phyloP scores from a whole-genome alignment of 2,888 invertebrate species.

The Trachelus stipa region DNA sequence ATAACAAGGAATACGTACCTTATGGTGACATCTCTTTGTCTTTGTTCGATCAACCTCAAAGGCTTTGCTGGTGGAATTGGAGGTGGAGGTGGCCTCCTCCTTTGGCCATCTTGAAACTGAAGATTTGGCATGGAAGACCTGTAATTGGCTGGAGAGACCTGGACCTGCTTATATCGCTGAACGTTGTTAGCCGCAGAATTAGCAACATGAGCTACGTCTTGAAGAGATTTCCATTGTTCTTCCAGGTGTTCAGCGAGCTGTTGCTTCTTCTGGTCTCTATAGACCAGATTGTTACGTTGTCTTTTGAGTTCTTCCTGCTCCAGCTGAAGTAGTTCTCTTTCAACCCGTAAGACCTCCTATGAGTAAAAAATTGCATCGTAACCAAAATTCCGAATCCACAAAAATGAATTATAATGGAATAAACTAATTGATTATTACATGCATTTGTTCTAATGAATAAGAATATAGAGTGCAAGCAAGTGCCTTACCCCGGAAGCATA shows the following conservation, averaged over 20 bases:
- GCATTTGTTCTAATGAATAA: background rate
- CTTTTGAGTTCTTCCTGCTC: constrained; percentile 83
- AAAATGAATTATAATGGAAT: background rate
- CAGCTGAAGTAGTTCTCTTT: constrained; percentile 80
- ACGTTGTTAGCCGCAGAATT: constrained; percentile 43
- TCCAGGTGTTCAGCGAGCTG: constrained; percentile 60
- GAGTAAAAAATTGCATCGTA: constrained; percentile 4
- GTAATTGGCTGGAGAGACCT: constrained; percentile 67
- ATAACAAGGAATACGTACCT: constrained; percentile 41
- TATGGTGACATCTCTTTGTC: constrained; percentile 60
- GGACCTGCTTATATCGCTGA: constrained; percentile 63
- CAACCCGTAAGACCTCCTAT: constrained; percentile 81
- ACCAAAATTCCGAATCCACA: too few species aligned
- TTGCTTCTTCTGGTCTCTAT: constrained; percentile 70
- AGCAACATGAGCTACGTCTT: constrained; percentile 69
- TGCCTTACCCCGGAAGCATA: constrained; percentile 56
- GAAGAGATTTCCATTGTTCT: constrained; percentile 70
- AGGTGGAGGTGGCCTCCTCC: constrained; percentile 65
- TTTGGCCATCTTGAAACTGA: constrained; percentile 68
- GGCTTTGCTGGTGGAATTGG: constrained; percentile 73
- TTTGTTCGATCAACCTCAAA: constrained; percentile 63
- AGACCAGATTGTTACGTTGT: constrained; percentile 78
- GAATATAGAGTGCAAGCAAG: background rate
- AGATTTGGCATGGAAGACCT: constrained; percentile 73
- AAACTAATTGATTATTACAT: background rate